Base-by-base conservation (phyloP, 2,113 vertebrate genomes). In the Nematolebias whitei region DNA sequence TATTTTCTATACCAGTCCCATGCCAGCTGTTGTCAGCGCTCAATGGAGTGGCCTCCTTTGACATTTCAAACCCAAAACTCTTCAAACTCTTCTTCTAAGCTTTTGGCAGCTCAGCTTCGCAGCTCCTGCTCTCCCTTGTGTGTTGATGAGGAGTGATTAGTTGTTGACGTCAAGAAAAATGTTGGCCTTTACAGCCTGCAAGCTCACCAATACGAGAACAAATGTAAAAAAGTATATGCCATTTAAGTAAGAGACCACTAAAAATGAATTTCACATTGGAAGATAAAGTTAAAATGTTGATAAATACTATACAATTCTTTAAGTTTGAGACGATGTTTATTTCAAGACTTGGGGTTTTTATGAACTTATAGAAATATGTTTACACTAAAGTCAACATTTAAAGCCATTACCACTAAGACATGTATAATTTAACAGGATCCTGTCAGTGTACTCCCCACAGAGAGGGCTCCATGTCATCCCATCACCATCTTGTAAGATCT, bases 401-500 rank as follows among this genome's bases (percentile, higher is more conserved):
- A 41, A 66, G 53, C 45, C n/a, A 66, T 54, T 35, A 56, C 23
- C 15, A 53, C 19, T 19, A 15, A 1, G 10, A 50, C 10, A 47
- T 55, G 19, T 2, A 11, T 15, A 10, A 19, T 67, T 78, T 60
- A 60, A 47, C 4, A 58, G 20, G 38, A 77, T 76, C 43, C 52
- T 54, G 57, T 63, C 57, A 58, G 26, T 47, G 13, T 45, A 29
- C 44, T 32, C 55, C 45, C 59, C 45, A 22, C 32, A n/a, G 47
- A 23, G 43, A 71, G 58, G 50, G 18, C 56, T 80, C 5, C 2
- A 41, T 67, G 54, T 77, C 60, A 71, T 71, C 70, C 75, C 64
- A 49, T 75, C 50, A 63, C 62, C 73, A 74, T 80, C 82, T 70
- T 88, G 71, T 78, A 74, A 72, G 68, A 64, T 83, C 82, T 74